These are phyloP conservation scores for Myiotriccus ornatus DNA, from an alignment of 2,797 vertebrate genomes.

Conservation along the genomic window DNA sequence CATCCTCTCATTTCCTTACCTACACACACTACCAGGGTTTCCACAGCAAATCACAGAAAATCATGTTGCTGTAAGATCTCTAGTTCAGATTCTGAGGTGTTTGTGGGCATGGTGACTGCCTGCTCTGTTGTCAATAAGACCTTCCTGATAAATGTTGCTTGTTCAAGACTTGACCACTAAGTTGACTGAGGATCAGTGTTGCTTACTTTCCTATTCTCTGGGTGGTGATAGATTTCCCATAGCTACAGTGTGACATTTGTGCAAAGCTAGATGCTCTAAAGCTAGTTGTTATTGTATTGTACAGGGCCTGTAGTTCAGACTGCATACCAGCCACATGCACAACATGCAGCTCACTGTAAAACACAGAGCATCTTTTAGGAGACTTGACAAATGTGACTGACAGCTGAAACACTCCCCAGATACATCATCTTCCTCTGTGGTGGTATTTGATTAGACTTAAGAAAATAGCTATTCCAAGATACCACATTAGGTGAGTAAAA, in stretches of 20 bases:
- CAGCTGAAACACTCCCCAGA: background rate
- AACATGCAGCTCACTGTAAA: accelerated
- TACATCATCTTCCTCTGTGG: background rate
- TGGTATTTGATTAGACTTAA: background rate
- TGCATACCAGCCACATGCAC: accelerated
- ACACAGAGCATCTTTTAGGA: background rate
- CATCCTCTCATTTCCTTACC: background rate
- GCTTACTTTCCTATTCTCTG: slow-evolving; percentile 7
- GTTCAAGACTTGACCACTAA: background rate
- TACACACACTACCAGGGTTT: background rate
- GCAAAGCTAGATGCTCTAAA: background rate
- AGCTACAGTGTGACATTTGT: background rate
- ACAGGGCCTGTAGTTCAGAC: background rate
- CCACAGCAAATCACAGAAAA: background rate
- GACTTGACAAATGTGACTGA: background rate
- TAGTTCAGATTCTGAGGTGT: background rate
- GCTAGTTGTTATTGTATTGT: background rate
- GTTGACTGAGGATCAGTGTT: background rate
- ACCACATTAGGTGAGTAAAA: background rate
- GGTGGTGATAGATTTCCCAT: slow-evolving; percentile 10
- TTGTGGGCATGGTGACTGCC: background rate
- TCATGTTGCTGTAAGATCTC: background rate
- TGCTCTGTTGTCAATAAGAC: background rate
- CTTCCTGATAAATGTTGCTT: background rate
- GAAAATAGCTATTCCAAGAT: background rate